Conservation (phyloP, 2,797 vertebrate genomes). For the Chaenodraco wilsoni region DNA sequence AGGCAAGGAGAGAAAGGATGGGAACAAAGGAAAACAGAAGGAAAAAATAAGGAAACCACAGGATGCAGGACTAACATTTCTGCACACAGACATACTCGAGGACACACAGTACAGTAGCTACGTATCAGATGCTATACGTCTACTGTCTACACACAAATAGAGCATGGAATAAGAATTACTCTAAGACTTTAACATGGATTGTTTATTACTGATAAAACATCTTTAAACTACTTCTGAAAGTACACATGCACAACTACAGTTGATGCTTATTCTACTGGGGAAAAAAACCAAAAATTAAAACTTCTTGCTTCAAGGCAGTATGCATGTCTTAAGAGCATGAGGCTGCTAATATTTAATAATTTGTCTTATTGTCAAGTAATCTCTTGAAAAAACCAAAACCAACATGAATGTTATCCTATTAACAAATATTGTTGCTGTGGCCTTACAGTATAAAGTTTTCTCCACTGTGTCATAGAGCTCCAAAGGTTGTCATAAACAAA, state of each 20-base stretch:
- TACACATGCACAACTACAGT: conserved; percentile 66
- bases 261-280: conserved; percentile 28
- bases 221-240: conserved; percentile 22
- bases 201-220: conserved; percentile 47
- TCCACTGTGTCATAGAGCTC: neutral
- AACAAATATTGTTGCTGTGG: neutral
- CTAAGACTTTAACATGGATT: conserved; percentile 33
- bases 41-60: conserved; percentile 29
- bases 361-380: conserved; percentile 33
- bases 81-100: conserved; percentile 36
- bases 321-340: conserved; percentile 46
- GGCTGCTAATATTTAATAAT: conserved; percentile 11
- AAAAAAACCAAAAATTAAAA: conserved; percentile 5
- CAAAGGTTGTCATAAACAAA: neutral
- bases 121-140: conserved; percentile 25
- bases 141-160: conserved; percentile 46
- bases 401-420: conserved; percentile 5
- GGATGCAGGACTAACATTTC: conserved; percentile 18
- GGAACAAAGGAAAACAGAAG: conserved; percentile 19
- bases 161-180: conserved; percentile 40
- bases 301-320: conserved; percentile 39
- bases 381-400: conserved; percentile 43
- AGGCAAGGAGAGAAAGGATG: conserved; percentile 6
- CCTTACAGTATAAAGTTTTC: no score
- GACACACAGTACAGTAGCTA: conserved; percentile 34